These are phyloP conservation scores for Callaeas wilsoni DNA, from an alignment of 2,113 vertebrate genomes.

Conservation along the genomic window DNA sequence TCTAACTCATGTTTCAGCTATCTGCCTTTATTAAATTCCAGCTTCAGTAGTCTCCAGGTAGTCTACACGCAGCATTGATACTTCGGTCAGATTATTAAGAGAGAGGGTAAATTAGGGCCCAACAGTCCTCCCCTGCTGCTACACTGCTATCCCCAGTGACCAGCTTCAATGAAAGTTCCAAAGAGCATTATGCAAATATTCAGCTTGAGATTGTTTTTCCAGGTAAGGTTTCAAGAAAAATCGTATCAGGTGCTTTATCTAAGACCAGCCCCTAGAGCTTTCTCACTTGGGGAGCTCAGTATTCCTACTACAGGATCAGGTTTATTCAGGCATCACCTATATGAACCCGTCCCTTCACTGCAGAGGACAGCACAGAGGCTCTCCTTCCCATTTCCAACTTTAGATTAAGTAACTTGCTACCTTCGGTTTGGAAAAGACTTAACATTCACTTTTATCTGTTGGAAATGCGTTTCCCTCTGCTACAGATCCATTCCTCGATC, in stretches of 20 bases:
- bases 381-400: neutral
- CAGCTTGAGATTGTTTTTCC: conserved; percentile 22
- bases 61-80: neutral
- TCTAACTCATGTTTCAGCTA: neutral
- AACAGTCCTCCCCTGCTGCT: neutral
- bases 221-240: conserved; percentile 62
- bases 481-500: fast-evolving
- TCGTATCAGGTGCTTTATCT: conserved; percentile 33
- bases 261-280: neutral
- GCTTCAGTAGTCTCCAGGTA: neutral
- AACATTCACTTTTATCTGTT: neutral
- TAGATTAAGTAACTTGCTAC: neutral
- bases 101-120: neutral
- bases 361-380: neutral
- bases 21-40: neutral
- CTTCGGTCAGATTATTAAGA: neutral
- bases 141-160: neutral
- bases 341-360: neutral
- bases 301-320: conserved; percentile 3
- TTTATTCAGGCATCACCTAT: conserved; percentile 6
- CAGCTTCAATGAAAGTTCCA: neutral
- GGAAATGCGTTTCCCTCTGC: neutral
- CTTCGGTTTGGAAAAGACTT: neutral
- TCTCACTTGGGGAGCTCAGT: neutral
- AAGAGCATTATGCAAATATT: conserved; percentile 14